Conservation (phyloP, 1,140 invertebrate species). For the Hormaphis cornu region DNA sequence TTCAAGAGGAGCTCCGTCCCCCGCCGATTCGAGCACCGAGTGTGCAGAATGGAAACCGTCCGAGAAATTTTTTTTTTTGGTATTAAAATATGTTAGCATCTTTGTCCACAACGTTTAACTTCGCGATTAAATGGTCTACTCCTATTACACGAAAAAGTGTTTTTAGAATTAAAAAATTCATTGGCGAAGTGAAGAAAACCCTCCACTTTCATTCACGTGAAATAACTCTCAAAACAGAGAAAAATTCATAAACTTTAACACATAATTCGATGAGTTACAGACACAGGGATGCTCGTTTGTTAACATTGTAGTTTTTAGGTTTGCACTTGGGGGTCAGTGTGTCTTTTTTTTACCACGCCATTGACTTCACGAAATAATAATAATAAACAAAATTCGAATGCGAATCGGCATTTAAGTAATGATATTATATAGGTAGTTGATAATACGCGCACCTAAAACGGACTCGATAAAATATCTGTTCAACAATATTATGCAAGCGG, state of each 20-base stretch:
- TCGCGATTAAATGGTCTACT: no score
- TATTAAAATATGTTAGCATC: no score
- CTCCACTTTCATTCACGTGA: background rate
- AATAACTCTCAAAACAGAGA: background rate
- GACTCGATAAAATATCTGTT: background rate
- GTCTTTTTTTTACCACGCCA: constrained; percentile 5
- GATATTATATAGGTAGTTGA: constrained; percentile 12
- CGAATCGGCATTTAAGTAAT: background rate
- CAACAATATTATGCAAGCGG: background rate
- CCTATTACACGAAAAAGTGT: no score
- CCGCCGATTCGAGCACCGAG: no score
- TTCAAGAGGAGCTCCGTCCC: no score
- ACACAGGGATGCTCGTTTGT: background rate
- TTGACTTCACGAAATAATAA: background rate
- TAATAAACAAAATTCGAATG: constrained; percentile 6
- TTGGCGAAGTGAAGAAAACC: no score
- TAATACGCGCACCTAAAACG: background rate
- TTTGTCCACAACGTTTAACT: no score
- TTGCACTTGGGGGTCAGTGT: background rate
- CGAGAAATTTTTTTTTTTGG: no score
- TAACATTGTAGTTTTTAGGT: constrained; percentile 6
- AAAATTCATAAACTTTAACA: background rate
- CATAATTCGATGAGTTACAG: constrained; percentile 1
- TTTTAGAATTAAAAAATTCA: no score
- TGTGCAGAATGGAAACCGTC: no score